These are phyloP conservation scores for Meloidogyne chitwoodi DNA, from an alignment of 1,140 invertebrate genomes.

Conservation along the genomic window DNA sequence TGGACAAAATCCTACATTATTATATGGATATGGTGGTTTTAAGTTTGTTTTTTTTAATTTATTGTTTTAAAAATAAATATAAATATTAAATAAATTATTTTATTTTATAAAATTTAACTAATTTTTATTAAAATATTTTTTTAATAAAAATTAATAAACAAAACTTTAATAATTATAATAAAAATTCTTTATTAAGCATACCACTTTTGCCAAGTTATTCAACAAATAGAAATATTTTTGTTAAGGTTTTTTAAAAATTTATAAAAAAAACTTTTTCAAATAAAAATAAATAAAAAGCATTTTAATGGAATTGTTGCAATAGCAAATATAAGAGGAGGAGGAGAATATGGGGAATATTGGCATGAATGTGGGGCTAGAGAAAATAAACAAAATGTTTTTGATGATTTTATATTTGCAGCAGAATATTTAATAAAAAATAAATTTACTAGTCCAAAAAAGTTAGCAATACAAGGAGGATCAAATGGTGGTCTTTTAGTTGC, in stretches of 20 bases:
- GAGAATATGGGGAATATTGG: constrained; percentile 92
- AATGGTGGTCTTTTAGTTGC: constrained; percentile 91
- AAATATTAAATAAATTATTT: neutral
- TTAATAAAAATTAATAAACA: no score
- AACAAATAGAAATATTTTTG: constrained; percentile 77
- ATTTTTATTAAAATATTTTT: no score
- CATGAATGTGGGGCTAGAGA: constrained; percentile 82
- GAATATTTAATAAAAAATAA: constrained; percentile 79
- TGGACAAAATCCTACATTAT: constrained; percentile 72
- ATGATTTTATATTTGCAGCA: constrained; percentile 91
- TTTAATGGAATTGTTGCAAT: constrained; percentile 82
- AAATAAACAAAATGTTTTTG: constrained; percentile 94
- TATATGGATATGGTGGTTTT: constrained; percentile 83
- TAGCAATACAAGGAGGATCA: constrained; percentile 86
- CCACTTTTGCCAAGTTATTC: constrained; percentile 80
- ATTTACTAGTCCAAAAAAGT: constrained; percentile 73
- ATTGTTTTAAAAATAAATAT: constrained; percentile 61
- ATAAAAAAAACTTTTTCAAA: no score
- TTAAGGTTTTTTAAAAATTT: constrained; percentile 66
- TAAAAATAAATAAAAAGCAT: no score
- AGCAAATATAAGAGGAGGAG: constrained; percentile 87
- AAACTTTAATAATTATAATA: neutral
- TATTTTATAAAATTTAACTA: neutral
- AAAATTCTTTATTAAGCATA: constrained; percentile 77
- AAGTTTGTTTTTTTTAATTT: constrained; percentile 2